Evolutionary conservation across 2,113 vertebrate genomes (phyloP).

Genomic region (Peucedramus taeniatus): DNA sequence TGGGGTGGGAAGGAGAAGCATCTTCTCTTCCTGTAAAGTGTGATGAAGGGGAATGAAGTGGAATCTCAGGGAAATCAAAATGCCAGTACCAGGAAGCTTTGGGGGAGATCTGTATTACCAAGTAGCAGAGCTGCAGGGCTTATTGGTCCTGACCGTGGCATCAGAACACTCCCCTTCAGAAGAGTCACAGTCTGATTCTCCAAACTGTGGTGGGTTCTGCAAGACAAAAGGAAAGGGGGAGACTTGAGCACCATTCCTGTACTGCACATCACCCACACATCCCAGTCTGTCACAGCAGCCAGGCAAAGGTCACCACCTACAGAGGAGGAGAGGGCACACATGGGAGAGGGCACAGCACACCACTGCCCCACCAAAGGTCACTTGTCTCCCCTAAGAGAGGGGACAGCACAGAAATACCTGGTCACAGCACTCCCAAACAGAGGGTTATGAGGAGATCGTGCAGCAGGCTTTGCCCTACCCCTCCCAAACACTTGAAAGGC

Average conservation of each 20-base stretch:
- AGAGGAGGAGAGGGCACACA: neutral
- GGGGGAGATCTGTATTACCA: conserved; percentile 80
- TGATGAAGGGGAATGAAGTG: conserved; percentile 56
- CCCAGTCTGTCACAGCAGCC: neutral
- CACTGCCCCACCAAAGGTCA: neutral
- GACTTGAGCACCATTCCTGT: neutral
- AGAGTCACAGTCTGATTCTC: conserved; percentile 91
- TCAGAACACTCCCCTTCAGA: conserved; percentile 97
- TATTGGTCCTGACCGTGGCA: conserved; percentile 93
- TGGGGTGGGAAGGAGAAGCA: conserved; percentile 64
- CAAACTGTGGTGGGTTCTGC: conserved; percentile 91
- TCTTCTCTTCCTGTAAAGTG: conserved; percentile 64
- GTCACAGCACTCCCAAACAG: neutral
- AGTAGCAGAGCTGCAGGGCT: conserved; percentile 87
- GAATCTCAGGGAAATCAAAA: conserved; percentile 54
- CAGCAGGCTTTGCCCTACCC: neutral
- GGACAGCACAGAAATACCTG: neutral
- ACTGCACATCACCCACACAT: neutral
- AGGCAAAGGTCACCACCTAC: neutral
- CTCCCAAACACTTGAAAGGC: neutral
- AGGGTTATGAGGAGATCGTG: neutral
- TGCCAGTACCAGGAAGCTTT: conserved; percentile 41
- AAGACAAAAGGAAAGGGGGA: conserved; percentile 20
- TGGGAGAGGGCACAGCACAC: neutral
- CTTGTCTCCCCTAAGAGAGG: neutral